Base-by-base conservation (phyloP, 92 coral and sea anemone genomes). In the Zoanthus gigantus region DNA sequence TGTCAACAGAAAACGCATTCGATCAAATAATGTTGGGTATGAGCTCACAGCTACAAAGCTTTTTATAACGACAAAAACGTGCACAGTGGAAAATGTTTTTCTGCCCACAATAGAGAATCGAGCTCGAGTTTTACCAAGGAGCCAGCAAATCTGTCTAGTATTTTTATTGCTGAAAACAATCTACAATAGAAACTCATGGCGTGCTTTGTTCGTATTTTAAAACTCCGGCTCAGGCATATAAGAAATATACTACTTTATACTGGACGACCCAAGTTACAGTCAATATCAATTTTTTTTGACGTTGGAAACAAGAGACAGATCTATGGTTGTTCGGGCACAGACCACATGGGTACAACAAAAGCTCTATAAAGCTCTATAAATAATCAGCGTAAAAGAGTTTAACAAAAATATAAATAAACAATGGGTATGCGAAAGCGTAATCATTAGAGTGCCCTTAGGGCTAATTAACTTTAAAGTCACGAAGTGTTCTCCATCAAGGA, bases 291-390 rank as follows among this genome's bases (percentile, higher is more conserved):
- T 60, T 68, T 31, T 81, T 45, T 73, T 42, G 75, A 65, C 57
- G 18, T 30, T 28, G 63, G 14, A 44, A 14, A 37, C 75, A 66
- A 81, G 34, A 65, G 23, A 81, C 56, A 65, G 6, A 16, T 47
- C 85, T 50, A 0, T 65, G 29, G 75, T 46, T 60, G 37, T 31
- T 68, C 37, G 32, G 72, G 63, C 72, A 47, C 52, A 50, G 85
- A 80, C 85, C 85, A 80, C 85, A 65, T 46, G 56, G 85, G 74
- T 50, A 18, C 37, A 45, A 81, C 85, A 81, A 81, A 80, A 81
- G 85, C n/a, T 30, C 71, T 81, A 81, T 45, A 81, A 81, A 81
- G 85, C n/a, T 30, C 71, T 81, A 81, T 45, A 81, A 81, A 81
- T 23, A 23, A 23, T 30, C 44, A 66, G 44, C 74, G 85, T 23